Evolutionary conservation across 2,888 invertebrate species (phyloP).

Genomic region (Aphrophora alni): DNA sequence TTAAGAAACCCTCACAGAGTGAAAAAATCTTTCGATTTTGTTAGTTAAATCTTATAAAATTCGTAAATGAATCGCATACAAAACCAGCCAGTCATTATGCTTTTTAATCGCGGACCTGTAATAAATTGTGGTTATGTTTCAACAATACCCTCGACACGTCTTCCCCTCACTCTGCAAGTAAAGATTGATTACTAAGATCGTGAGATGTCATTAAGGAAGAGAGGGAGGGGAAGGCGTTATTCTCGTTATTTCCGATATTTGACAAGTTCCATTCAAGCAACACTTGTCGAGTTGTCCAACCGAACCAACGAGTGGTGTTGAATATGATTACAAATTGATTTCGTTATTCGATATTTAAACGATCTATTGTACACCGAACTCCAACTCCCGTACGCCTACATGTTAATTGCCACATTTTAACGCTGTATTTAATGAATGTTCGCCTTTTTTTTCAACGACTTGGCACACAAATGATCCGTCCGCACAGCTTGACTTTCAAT

Average conservation of each 20-base stretch:
- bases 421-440: conserved; percentile 6
- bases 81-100: too few relatives aligned
- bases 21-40: too few relatives aligned
- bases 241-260: conserved; percentile 2
- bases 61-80: too few relatives aligned
- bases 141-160: background rate
- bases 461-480: background rate
- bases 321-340: conserved; percentile 2
- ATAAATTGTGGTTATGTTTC: background rate
- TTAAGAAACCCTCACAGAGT: too few relatives aligned
- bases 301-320: background rate
- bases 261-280: conserved; percentile 6
- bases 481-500: background rate
- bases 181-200: background rate
- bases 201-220: background rate
- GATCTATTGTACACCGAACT: background rate
- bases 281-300: background rate
- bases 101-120: too few relatives aligned
- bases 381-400: background rate
- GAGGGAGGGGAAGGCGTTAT: background rate
- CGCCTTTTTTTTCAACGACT: background rate
- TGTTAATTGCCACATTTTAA: conserved; percentile 5
- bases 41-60: too few relatives aligned
- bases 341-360: conserved; percentile 4
- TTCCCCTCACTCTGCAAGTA: too few relatives aligned